Evolutionary conservation across 1,140 invertebrate species (phyloP).

Genomic region (Nymphalis io): DNA sequence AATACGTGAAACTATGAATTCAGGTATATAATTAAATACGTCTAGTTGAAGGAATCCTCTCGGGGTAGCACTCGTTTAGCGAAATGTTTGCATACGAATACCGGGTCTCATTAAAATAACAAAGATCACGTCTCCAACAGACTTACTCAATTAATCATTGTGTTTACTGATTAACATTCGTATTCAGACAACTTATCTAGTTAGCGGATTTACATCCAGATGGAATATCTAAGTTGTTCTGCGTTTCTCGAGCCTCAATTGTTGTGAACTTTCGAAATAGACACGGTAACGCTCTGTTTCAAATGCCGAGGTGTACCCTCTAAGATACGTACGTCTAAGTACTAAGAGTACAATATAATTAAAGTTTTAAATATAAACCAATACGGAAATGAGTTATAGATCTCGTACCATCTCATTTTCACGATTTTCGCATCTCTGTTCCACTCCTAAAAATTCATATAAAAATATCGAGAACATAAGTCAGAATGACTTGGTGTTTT

Average conservation of each 20-base stretch:
- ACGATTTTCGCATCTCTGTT: too few species aligned
- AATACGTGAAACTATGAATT: conserved; percentile 4
- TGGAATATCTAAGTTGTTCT: conserved; percentile 57
- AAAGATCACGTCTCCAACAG: conserved; percentile 59
- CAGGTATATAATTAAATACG: conserved; percentile 30
- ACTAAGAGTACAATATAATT: too few species aligned
- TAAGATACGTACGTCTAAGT: not conserved
- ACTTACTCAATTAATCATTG: conserved; percentile 69
- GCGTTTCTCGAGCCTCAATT: conserved; percentile 17
- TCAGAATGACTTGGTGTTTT: too few species aligned
- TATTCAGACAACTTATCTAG: conserved; percentile 50
- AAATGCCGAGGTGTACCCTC: not conserved
- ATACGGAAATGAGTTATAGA: too few species aligned
- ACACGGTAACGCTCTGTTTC: not conserved
- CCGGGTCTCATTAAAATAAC: conserved; percentile 63
- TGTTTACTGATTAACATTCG: conserved; percentile 67
- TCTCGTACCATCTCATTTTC: too few species aligned
- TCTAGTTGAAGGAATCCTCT: conserved; percentile 34
- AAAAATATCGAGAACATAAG: too few species aligned
- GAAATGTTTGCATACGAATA: conserved; percentile 65
- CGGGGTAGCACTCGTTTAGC: conserved; percentile 46
- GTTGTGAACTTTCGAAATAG: not conserved
- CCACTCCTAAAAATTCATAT: too few species aligned
- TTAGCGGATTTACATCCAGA: conserved; percentile 62
- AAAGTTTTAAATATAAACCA: too few species aligned